These are phyloP conservation scores for Ariolimax columbianus DNA, from an alignment of 2,888 invertebrate genomes.

Conservation along the genomic window DNA sequence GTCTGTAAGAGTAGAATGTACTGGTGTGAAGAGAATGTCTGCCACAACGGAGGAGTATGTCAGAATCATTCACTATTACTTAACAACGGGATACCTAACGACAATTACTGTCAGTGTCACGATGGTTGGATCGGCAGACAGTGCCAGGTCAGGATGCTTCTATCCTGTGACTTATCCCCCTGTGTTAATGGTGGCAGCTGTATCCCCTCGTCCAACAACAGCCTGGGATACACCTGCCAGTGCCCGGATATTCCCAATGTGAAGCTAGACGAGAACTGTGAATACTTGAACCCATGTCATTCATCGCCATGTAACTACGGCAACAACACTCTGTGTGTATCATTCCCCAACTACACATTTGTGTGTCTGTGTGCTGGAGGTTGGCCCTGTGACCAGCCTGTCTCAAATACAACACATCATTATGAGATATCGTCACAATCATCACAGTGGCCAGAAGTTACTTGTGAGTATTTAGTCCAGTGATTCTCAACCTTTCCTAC, in stretches of 20 bases:
- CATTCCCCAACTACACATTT: conserved; percentile 42
- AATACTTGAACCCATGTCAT: conserved; percentile 48
- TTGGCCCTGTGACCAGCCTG: neutral
- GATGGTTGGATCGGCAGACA: conserved; percentile 32
- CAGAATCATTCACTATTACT: neutral
- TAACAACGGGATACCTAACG: neutral
- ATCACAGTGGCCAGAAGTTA: neutral
- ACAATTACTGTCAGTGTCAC: conserved; percentile 6
- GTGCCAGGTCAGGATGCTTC: conserved; percentile 27
- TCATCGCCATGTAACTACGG: conserved; percentile 44
- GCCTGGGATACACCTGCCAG: conserved; percentile 45
- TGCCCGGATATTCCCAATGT: conserved; percentile 30
- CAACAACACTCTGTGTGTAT: conserved; percentile 44
- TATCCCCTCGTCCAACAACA: neutral
- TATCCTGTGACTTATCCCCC: conserved; percentile 55
- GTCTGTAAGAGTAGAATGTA: conserved; percentile 52
- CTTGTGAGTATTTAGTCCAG: conserved; percentile 5
- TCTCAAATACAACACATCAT: neutral
- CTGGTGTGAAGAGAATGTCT: conserved; percentile 49
- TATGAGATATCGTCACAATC: neutral
- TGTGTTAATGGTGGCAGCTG: conserved; percentile 61
- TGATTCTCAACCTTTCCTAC: no score
- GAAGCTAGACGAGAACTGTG: conserved; percentile 51
- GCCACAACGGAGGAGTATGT: conserved; percentile 52
- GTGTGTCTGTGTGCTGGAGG: conserved; percentile 36